A percentile compares a stretch with the other conserved stretches of the same genome.
Conservation (phyloP, 2,888 invertebrate genomes). For the Zootermopsis nevadensis region DNA sequence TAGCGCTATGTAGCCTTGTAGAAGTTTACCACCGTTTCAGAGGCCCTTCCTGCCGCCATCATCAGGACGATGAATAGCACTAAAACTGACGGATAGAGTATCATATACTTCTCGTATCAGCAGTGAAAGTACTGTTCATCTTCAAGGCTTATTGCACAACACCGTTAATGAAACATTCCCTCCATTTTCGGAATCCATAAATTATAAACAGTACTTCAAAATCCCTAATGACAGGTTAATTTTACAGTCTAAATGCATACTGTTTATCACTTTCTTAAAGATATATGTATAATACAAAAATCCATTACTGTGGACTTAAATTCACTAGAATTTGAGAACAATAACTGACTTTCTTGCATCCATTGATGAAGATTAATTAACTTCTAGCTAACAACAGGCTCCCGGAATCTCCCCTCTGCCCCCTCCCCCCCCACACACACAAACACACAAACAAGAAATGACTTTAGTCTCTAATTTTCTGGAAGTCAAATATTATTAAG, state of each 20-base stretch:
- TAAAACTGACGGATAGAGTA: no score
- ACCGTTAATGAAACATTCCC: no score
- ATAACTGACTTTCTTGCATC: constrained; percentile 10
- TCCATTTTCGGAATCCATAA: no score
- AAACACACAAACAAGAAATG: neutral
- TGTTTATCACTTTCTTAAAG: neutral
- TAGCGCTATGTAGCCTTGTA: no score
- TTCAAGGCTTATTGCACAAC: no score
- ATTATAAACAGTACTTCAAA: no score
- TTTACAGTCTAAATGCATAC: neutral
- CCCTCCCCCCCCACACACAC: neutral
- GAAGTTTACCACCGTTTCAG: no score
- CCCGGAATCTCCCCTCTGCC: neutral
- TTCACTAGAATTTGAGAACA: constrained; percentile 24
- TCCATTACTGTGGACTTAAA: constrained; percentile 21
- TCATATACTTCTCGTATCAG: no score
- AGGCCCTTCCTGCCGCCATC: no score
- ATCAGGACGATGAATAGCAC: no score
- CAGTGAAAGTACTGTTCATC: no score
- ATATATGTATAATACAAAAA: constrained; percentile 14
- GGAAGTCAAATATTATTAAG: neutral
- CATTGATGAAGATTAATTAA: constrained; percentile 34
- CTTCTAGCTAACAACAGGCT: constrained; percentile 30
- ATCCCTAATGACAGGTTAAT: neutral
- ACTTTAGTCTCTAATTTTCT: neutral